These are phyloP conservation scores for Ursus arctos DNA, from an alignment of 2,113 vertebrate species.

Conservation along the genomic window DNA sequence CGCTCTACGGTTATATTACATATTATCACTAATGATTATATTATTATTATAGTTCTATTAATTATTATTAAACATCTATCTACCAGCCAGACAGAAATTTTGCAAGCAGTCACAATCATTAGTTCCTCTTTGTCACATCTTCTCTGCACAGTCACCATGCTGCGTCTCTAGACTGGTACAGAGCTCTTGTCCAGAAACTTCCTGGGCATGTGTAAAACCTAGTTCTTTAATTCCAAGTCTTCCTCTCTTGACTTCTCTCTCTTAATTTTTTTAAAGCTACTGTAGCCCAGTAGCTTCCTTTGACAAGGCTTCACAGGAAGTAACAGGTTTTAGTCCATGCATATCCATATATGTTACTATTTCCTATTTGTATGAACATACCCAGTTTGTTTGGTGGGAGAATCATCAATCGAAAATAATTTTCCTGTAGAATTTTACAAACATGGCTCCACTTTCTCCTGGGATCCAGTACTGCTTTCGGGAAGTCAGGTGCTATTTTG, in stretches of 20 bases:
- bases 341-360: not conserved
- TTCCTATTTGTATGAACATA: not conserved
- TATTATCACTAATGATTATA: not conserved
- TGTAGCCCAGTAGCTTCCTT: not conserved
- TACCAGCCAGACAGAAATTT: not conserved
- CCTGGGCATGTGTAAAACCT: not conserved
- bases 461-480: not conserved
- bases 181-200: not conserved
- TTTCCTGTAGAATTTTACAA: not conserved
- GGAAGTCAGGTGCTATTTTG: not conserved
- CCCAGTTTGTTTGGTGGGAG: not conserved
- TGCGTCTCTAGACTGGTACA: not conserved
- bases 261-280: not conserved
- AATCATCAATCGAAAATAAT: not conserved
- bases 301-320: not conserved
- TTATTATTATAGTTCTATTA: not conserved
- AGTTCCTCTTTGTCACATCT: not conserved
- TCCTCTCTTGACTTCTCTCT: not conserved
- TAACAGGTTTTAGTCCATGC: not conserved
- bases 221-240: not conserved
- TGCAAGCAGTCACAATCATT: not conserved
- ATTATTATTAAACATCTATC: not conserved
- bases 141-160: no score
- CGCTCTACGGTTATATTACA: not conserved
- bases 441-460: not conserved